Percentiles rank a stretch among this genome's conserved stretches.
Evolutionary conservation across 2,797 vertebrate genomes (phyloP).

Genomic region (Hylomyscus alleni): DNA sequence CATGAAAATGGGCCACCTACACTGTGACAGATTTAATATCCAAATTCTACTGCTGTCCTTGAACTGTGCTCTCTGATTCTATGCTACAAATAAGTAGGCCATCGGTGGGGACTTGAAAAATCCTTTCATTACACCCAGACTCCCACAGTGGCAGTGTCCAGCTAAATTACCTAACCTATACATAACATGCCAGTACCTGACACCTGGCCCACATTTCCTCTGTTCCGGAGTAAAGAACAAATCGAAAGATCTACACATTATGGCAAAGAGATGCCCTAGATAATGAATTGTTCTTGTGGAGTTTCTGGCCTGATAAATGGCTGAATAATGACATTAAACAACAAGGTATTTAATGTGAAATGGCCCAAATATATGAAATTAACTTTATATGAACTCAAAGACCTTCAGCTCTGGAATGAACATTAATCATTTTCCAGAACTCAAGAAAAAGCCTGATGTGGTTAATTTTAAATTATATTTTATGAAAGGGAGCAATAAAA

Average conservation of each 20-base stretch:
- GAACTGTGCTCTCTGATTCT: slow-evolving; percentile 59
- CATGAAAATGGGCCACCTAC: slow-evolving; percentile 50
- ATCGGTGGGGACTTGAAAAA: slow-evolving; percentile 35
- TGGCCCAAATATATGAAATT: slow-evolving; percentile 49
- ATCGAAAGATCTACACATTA: neutral
- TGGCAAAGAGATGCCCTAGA: neutral
- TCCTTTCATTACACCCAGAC: slow-evolving; percentile 43
- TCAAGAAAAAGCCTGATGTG: slow-evolving; percentile 52
- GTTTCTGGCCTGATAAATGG: slow-evolving; percentile 28
- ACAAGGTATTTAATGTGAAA: slow-evolving; percentile 60
- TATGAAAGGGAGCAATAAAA: slow-evolving; percentile 60
- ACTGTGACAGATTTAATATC: slow-evolving; percentile 43
- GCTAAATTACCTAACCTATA: neutral
- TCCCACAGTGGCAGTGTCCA: slow-evolving; percentile 41
- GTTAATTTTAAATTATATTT: slow-evolving; percentile 75
- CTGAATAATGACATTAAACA: slow-evolving; percentile 64
- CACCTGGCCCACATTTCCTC: neutral
- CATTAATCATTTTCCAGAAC: slow-evolving; percentile 46
- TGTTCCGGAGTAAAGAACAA: neutral
- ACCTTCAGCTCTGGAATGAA: slow-evolving; percentile 38
- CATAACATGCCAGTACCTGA: neutral
- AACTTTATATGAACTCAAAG: slow-evolving; percentile 73
- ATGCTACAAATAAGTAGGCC: slow-evolving; percentile 63
- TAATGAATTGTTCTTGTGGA: slow-evolving; percentile 43
- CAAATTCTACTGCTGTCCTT: slow-evolving; percentile 60